Evolutionary conservation across 2,113 vertebrate species (phyloP), one percentile per base, ranked within the genome.

Genomic region (Pituophis catenifer): DNA sequence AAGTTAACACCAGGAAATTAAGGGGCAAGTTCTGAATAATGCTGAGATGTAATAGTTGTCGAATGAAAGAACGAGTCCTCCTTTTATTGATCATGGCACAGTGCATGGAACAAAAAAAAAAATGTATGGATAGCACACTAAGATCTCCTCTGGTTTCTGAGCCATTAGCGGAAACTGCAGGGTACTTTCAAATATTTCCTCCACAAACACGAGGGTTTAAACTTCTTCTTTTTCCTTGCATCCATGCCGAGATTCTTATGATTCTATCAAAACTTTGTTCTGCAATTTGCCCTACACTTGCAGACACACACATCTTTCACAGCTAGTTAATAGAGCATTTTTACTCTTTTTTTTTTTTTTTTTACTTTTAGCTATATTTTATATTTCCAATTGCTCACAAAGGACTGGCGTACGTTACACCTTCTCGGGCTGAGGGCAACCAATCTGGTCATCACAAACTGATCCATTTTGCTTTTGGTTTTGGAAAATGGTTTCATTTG

Each of bases 81-180:
- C 87, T 54, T 62, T 93, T 93, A 58, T 85, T 93, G 62, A 93
- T 93, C 88, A 85, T 89, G 38, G 81, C 53, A 89, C 65, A 50
- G 53, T 23, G 53, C 88, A n/a, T 52, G 53, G 85, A 89, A 65
- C 50, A 88, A 88, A 86, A 92, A 89, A 50, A 89, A 89, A 92
- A n/a, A 54, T 0, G 5, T 44, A 38, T 89, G 62, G 87, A 92
- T 52, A 55, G 44, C 38, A 70, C 52, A 89, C 65, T 89, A 89
- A 89, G 92, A 81, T 93, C 88, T 70, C 88, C 65, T 89, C 88
- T 85, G 54, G 88, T 92, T 92, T 92, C 91, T 88, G 86, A 92
- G 92, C 88, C 88, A 89, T 93, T 93, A 93, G 88, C 29, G 85
- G 88, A 59, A 85, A 89, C 92, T 85, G 65, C 88, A 58, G 92